phyloP scores from a whole-genome alignment of 2,113 vertebrate species.

The Solea senegalensis region DNA sequence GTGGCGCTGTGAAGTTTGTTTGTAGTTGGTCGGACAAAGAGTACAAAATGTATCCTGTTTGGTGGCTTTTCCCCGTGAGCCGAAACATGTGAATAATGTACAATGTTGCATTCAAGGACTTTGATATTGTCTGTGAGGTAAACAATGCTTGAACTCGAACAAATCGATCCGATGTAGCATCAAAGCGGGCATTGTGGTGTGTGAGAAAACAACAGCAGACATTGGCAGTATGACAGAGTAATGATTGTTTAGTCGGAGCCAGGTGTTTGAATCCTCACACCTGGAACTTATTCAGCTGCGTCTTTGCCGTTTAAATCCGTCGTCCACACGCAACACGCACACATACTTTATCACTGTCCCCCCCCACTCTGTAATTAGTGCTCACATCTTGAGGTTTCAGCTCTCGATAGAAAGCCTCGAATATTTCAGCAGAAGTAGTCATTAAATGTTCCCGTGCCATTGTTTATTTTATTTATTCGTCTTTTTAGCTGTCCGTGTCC shows the following conservation, averaged over 20 bases:
- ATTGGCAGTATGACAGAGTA: conserved; percentile 8
- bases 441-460: background rate
- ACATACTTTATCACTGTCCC: conserved; percentile 25
- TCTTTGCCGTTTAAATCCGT: conserved; percentile 42
- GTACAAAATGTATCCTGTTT: background rate
- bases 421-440: background rate
- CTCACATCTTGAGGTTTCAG: conserved; percentile 16
- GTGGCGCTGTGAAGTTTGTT: background rate
- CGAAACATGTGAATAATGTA: too few relatives aligned
- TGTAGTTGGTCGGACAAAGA: background rate
- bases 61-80: too few relatives aligned
- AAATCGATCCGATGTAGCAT: conserved; percentile 38
- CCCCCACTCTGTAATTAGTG: conserved; percentile 12
- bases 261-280: conserved; percentile 26
- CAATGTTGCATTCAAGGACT: background rate
- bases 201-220: background rate
- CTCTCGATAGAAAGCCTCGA: conserved; percentile 17
- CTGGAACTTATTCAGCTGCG: conserved; percentile 20
- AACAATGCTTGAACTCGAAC: conserved; percentile 3
- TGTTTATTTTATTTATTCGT: conserved; percentile 7
- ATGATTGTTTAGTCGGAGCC: conserved; percentile 22
- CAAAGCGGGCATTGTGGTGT: background rate
- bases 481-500: background rate
- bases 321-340: background rate
- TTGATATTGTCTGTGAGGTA: conserved; percentile 18